These are phyloP conservation scores for Coluber constrictor DNA, from an alignment of 2,797 vertebrate genomes.

Conservation along the genomic window DNA sequence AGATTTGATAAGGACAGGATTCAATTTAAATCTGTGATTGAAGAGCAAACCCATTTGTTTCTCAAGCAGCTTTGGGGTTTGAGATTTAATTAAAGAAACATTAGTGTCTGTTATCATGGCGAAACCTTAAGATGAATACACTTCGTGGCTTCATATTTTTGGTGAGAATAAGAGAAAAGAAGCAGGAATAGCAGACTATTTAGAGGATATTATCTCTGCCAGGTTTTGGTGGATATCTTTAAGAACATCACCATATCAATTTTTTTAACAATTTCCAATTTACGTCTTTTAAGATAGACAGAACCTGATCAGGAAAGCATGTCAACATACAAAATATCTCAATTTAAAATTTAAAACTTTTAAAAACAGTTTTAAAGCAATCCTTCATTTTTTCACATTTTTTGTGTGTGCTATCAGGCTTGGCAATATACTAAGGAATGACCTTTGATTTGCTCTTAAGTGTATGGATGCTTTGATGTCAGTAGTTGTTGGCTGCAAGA, in stretches of 20 bases:
- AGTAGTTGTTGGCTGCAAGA: neutral
- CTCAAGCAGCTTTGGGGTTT: neutral
- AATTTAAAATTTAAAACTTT: neutral
- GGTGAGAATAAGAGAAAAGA: neutral
- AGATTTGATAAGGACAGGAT: neutral
- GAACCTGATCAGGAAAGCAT: neutral
- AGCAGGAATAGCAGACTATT: neutral
- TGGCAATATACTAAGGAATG: neutral
- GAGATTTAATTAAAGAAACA: neutral
- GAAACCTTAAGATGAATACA: neutral
- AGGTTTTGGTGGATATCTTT: neutral
- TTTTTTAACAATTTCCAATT: neutral
- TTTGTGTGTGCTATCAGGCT: neutral
- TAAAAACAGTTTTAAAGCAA: neutral
- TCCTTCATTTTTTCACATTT: neutral
- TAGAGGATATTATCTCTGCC: neutral
- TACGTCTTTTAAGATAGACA: neutral
- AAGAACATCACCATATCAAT: neutral
- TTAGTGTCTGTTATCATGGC: neutral
- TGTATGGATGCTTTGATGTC: neutral
- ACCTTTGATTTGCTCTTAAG: neutral
- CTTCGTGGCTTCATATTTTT: neutral
- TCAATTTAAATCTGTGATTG: neutral
- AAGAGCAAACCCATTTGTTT: neutral
- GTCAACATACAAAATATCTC: neutral